These are phyloP conservation scores for Lithobates pipiens DNA, from an alignment of 2,797 vertebrate genomes.

Conservation along the genomic window DNA sequence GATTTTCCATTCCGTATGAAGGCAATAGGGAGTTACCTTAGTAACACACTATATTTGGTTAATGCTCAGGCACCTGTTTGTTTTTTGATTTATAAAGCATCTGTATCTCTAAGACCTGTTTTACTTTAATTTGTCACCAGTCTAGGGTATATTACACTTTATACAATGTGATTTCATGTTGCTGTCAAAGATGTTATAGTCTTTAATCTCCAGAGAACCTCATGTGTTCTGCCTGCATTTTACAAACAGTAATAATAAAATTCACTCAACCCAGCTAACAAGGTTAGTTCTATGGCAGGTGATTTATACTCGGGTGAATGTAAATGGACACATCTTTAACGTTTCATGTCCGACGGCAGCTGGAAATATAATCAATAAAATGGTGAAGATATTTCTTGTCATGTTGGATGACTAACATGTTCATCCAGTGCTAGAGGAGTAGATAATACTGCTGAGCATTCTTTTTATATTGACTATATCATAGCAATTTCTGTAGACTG, in stretches of 20 bases:
- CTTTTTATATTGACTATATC: neutral
- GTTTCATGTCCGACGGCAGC: constrained; percentile 40
- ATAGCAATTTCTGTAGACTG: neutral
- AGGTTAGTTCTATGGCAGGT: constrained; percentile 53
- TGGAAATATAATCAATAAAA: constrained; percentile 55
- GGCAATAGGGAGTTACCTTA: neutral
- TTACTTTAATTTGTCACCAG: constrained; percentile 45
- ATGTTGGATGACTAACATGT: constrained; percentile 11
- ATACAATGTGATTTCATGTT: constrained; percentile 53
- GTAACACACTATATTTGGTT: neutral
- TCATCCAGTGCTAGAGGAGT: constrained; percentile 20
- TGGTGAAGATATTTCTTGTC: constrained; percentile 51
- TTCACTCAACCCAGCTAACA: constrained; percentile 41
- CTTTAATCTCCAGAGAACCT: constrained; percentile 41
- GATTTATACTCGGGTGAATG: constrained; percentile 54
- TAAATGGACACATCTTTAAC: constrained; percentile 47
- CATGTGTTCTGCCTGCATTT: neutral
- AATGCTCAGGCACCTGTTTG: neutral
- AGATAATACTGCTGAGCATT: neutral
- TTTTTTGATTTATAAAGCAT: constrained; percentile 21
- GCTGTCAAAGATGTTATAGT: constrained; percentile 44
- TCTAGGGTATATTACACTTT: constrained; percentile 26
- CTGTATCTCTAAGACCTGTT: neutral
- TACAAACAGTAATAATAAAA: constrained; percentile 18
- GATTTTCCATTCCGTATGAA: neutral